Conservation (phyloP, 2,113 vertebrate genomes). For the Mionectes macconnelli region DNA sequence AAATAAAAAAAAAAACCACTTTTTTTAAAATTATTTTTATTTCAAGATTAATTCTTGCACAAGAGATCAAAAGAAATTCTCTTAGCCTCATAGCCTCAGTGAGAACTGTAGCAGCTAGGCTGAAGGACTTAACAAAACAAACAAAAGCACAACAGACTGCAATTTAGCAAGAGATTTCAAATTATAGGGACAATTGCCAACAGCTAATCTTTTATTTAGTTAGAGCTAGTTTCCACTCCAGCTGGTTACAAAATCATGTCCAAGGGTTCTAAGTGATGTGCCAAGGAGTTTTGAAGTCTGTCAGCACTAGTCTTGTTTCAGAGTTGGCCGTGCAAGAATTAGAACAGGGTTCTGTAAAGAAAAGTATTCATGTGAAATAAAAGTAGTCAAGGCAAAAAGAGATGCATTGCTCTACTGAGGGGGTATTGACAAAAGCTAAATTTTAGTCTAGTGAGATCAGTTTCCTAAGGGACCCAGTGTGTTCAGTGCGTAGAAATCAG, state of each 20-base stretch:
- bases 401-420: not conserved
- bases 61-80: not conserved
- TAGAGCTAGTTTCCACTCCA: not conserved
- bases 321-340: not conserved
- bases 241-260: not conserved
- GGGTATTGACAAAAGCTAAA: not conserved
- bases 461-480: not conserved
- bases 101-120: not conserved
- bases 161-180: not conserved
- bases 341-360: not conserved
- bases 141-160: not conserved
- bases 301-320: not conserved
- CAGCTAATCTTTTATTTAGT: not conserved
- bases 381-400: not conserved
- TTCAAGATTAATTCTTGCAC: not conserved
- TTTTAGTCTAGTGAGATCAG: not conserved
- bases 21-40: not conserved
- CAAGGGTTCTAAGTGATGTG: not conserved
- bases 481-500: not conserved
- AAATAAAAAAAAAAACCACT: fast-evolving
- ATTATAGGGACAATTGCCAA: not conserved
- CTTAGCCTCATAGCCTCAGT: not conserved
- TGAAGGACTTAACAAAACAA: not conserved
- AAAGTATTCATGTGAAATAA: not conserved
- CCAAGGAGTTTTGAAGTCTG: not conserved